phyloP scores from a whole-genome alignment of 2,797 vertebrate genomes.

The Spinus pinus region DNA sequence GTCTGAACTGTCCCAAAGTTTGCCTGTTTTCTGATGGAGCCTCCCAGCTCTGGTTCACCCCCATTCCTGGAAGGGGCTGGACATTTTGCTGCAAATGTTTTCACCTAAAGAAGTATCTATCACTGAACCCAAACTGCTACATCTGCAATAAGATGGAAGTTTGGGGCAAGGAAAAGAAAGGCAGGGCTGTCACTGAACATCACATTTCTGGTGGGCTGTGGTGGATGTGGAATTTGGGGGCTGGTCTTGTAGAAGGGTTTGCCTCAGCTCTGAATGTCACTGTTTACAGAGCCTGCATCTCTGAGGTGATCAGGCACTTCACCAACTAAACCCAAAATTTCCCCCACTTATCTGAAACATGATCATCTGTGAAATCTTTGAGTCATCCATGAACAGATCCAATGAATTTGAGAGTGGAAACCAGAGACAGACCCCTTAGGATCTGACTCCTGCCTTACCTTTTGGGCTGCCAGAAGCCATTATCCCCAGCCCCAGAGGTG shows the following conservation, averaged over 20 bases:
- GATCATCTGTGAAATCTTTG: not conserved
- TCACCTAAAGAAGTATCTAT: not conserved
- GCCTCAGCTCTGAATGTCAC: not conserved
- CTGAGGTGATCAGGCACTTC: not conserved
- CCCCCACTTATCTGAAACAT: fast-evolving
- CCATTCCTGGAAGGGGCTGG: not conserved
- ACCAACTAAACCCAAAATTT: not conserved
- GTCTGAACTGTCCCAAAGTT: not conserved
- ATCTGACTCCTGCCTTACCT: not conserved
- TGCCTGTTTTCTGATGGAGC: fast-evolving
- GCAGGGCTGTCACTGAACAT: not conserved
- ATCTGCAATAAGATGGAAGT: not conserved
- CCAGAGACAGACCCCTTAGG: not conserved
- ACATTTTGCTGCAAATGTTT: not conserved
- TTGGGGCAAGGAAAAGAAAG: not conserved
- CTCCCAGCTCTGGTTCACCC: not conserved
- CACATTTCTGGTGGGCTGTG: not conserved
- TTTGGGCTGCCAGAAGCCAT: not conserved
- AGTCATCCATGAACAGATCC: not conserved
- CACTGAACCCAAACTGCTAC: not conserved
- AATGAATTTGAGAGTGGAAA: not conserved
- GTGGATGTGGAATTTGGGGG: not conserved
- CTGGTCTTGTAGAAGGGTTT: not conserved
- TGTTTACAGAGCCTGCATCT: not conserved
- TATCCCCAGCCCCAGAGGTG: not conserved